These are phyloP conservation scores for Neosilurus mollespiculum DNA, from an alignment of 2,797 vertebrate genomes.

Conservation along the genomic window DNA sequence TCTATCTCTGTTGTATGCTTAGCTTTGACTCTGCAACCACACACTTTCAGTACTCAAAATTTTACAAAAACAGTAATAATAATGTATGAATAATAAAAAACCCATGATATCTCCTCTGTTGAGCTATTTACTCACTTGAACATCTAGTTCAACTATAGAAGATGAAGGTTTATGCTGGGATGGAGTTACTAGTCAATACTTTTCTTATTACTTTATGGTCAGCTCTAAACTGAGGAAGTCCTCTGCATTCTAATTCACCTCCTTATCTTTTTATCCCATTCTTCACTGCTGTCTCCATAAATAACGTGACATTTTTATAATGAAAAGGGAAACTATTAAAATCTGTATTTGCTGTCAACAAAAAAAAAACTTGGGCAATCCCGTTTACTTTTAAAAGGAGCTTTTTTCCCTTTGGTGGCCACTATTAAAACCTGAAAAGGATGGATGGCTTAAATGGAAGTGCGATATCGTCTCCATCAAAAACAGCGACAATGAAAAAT, in stretches of 20 bases:
- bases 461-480: conserved; percentile 78
- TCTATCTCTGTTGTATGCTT: no score
- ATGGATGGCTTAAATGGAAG: conserved; percentile 73
- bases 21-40: no score
- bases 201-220: background rate
- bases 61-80: no score
- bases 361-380: conserved; percentile 71
- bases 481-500: conserved; percentile 76
- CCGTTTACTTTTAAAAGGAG: conserved; percentile 70
- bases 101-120: no score
- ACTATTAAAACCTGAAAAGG: conserved; percentile 80
- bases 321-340: conserved; percentile 69
- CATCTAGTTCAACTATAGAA: background rate
- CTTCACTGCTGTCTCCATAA: conserved; percentile 65
- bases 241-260: conserved; percentile 72
- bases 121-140: no score
- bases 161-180: background rate
- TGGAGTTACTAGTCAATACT: background rate
- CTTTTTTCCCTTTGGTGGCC: conserved; percentile 50
- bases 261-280: conserved; percentile 56
- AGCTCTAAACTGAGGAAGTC: conserved; percentile 57
- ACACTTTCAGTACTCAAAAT: no score
- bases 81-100: no score
- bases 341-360: conserved; percentile 79
- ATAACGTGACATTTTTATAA: conserved; percentile 68